Conservation (phyloP, 2,797 vertebrate species). For the Parambassis ranga region DNA sequence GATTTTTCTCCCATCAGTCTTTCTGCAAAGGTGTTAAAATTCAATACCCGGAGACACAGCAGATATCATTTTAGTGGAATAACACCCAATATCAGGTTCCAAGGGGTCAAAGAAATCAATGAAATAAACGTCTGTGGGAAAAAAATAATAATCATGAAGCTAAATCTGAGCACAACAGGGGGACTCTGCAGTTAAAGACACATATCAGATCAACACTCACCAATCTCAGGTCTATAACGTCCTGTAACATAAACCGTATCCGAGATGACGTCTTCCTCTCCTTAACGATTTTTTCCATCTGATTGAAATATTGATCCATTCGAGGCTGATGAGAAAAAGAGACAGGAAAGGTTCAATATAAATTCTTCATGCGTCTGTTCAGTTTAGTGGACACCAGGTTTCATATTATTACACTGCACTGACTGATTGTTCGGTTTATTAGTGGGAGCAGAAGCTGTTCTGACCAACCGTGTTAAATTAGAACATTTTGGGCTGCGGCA, state of each 20-base stretch:
- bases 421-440: constrained; percentile 14
- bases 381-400: not conserved
- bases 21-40: not conserved
- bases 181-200: not conserved
- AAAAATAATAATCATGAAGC: not conserved
- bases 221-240: constrained; percentile 94
- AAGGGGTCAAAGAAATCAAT: constrained; percentile 9
- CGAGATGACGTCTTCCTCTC: constrained; percentile 97
- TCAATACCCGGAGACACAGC: not conserved
- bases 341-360: constrained; percentile 3
- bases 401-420: constrained; percentile 12
- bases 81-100: not conserved
- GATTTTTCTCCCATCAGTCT: not conserved
- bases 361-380: not conserved
- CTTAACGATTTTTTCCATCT: constrained; percentile 99
- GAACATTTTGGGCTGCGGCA: constrained; percentile 1
- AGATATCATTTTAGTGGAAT: not conserved
- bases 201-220: constrained; percentile 75
- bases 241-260: constrained; percentile 98
- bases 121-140: not conserved
- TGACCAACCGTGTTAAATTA: constrained; percentile 3
- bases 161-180: not conserved
- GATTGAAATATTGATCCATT: constrained; percentile 99
- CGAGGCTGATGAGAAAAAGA: constrained; percentile 82
- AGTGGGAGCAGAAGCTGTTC: not conserved